Percentiles rank a stretch among this genome's conserved stretches.
Evolutionary conservation across 1,140 invertebrate species (phyloP).

Genomic region (Choristoneura fumiferana): DNA sequence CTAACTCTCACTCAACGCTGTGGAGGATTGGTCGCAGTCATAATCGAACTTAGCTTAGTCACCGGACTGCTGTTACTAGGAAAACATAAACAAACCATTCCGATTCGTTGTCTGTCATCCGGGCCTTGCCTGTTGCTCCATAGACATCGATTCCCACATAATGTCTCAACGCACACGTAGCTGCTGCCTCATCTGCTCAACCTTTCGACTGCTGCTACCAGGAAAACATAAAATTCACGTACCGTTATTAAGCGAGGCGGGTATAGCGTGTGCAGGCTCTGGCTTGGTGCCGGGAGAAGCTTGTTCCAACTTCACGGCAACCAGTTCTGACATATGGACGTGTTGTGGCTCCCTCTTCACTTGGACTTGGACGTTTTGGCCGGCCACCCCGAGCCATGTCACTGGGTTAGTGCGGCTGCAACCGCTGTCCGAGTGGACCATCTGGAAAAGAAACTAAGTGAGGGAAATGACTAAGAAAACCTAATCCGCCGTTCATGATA

Average conservation of each 20-base stretch:
- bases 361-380: constrained; percentile 61
- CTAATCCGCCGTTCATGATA: too few relatives aligned
- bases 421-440: constrained; percentile 63
- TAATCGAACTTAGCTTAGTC: too few relatives aligned
- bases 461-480: too few relatives aligned
- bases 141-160: too few relatives aligned
- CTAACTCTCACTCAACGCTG: too few relatives aligned
- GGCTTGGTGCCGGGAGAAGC: constrained; percentile 65
- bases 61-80: too few relatives aligned
- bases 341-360: constrained; percentile 71
- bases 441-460: constrained; percentile 33
- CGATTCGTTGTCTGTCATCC: too few relatives aligned
- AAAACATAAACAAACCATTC: too few relatives aligned
- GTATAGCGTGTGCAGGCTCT: constrained; percentile 52
- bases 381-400: constrained; percentile 73
- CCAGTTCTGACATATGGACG: constrained; percentile 59
- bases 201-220: not conserved
- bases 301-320: constrained; percentile 73
- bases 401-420: constrained; percentile 80
- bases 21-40: too few relatives aligned
- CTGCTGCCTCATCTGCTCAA: too few relatives aligned
- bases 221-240: constrained; percentile 27
- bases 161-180: too few relatives aligned
- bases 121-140: too few relatives aligned
- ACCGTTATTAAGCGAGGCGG: constrained; percentile 70